Evolutionary conservation across 2,888 invertebrate species (phyloP).

Genomic region (Dichetophora obliterata): DNA sequence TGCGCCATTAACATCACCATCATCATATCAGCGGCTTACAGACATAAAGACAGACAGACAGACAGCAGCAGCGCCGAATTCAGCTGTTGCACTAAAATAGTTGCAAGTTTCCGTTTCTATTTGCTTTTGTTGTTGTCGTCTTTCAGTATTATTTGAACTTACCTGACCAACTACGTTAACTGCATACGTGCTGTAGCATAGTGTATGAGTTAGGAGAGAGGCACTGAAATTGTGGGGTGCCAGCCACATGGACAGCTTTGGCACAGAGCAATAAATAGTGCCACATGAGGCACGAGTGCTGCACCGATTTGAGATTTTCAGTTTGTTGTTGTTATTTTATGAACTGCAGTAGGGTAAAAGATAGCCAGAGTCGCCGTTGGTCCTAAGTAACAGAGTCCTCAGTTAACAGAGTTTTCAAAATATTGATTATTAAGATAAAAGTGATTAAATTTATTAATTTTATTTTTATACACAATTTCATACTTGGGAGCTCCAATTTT

Average conservation of each 20-base stretch:
- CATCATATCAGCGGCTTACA: neutral
- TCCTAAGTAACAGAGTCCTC: neutral
- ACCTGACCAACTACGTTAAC: neutral
- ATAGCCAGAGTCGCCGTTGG: constrained; percentile 2
- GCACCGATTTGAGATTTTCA: constrained; percentile 29
- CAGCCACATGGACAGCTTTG: constrained; percentile 1
- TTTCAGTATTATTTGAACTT: constrained; percentile 10
- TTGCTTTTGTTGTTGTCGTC: neutral
- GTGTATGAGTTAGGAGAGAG: neutral
- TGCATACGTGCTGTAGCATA: neutral
- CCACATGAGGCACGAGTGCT: constrained; percentile 41
- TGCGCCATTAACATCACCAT: neutral
- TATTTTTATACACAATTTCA: too few relatives aligned
- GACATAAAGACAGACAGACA: neutral
- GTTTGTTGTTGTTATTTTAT: constrained; percentile 3
- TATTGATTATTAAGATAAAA: too few relatives aligned
- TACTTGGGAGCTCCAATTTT: too few relatives aligned
- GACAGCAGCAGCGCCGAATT: neutral
- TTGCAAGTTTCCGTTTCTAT: neutral
- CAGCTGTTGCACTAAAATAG: neutral
- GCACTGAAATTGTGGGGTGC: neutral
- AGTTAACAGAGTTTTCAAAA: too few relatives aligned
- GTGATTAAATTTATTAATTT: too few relatives aligned
- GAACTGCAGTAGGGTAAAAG: neutral
- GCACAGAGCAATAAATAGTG: constrained; percentile 38